Evolutionary conservation across 2,113 vertebrate species (phyloP), one percentile per base, ranked within the genome.

Genomic region (Phycodurus eques): DNA sequence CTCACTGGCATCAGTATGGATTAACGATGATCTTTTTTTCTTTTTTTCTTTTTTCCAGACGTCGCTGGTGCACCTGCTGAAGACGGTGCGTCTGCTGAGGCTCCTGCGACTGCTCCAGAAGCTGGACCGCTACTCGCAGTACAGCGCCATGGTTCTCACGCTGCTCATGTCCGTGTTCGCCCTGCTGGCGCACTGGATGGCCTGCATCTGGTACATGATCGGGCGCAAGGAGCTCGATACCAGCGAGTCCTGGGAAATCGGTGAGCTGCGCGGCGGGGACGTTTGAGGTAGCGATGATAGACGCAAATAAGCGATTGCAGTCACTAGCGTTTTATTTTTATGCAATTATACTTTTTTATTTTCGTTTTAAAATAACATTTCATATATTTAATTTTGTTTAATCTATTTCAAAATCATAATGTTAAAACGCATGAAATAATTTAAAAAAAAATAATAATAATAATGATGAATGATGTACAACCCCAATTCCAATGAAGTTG

Each of bases 91-190:
- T 20, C 89, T 96, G 76, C 91, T 96, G 67, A 92, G 95, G 15
- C 92, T 97, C 73, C 91, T 97, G 76, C 93, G 95, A 12, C 91
- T 97, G 72, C 93, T 97, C 43, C 95, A 97, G 91, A 97, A 95
- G 85, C 88, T 97, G 84, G 95, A 97, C 72, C 94, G 96, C 9
- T 96, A 96, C 90, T 97, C 95, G 1, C 96, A 97, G 90, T 96
- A 97, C 93, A 96, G 95, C 1, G 93, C 95, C 78, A 94, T 96
- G 94, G 95, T 97, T 77, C 94, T 97, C 22, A 96, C 96, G 0
- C 90, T 97, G 27, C 93, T 97, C n/a, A 97, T 95, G 95, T 96
- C 94, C 75, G 94, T 95, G 92, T 97, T 97, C 0, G 95, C 94
- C 1, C 92, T 97, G 78, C 92, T 97, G 77, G 96, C 95, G 0